These are phyloP conservation scores for Drosophila orena DNA, from an alignment of 1,140 invertebrate genomes.

Conservation along the genomic window DNA sequence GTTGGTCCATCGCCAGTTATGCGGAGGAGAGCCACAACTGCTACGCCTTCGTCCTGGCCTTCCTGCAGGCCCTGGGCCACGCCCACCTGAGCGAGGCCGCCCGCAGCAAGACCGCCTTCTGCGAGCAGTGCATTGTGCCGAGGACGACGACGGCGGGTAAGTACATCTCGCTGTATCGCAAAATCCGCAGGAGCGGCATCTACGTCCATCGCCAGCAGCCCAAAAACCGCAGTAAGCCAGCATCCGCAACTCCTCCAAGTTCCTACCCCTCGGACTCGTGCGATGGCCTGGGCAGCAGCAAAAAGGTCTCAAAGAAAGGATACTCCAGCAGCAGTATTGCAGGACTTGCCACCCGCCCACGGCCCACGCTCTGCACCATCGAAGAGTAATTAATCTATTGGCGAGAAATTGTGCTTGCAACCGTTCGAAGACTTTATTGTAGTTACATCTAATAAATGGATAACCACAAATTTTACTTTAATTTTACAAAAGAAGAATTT, in stretches of 20 bases:
- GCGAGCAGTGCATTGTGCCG: slow-evolving; percentile 91
- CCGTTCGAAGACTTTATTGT: no score
- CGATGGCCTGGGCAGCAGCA: slow-evolving; percentile 14
- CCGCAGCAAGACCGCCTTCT: slow-evolving; percentile 87
- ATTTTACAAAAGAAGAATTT: no score
- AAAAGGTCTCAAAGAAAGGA: slow-evolving; percentile 34
- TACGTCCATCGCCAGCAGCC: slow-evolving; percentile 85
- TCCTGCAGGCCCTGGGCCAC: slow-evolving; percentile 88
- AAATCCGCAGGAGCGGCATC: slow-evolving; percentile 86
- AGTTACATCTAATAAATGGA: background rate
- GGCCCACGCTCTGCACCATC: slow-evolving; percentile 76
- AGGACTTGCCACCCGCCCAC: slow-evolving; percentile 34
- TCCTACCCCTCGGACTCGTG: slow-evolving; percentile 20
- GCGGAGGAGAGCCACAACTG: slow-evolving; percentile 91
- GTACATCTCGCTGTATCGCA: slow-evolving; percentile 92
- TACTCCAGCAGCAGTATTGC: slow-evolving; percentile 44
- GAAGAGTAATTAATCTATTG: slow-evolving; percentile 54
- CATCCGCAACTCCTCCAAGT: slow-evolving; percentile 12
- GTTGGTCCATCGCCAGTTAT: slow-evolving; percentile 89
- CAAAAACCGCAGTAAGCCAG: slow-evolving; percentile 32
- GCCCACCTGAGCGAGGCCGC: slow-evolving; percentile 88
- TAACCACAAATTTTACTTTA: no score
- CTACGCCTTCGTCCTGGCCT: slow-evolving; percentile 92
- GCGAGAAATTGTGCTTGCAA: background rate
- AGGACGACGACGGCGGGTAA: slow-evolving; percentile 91